Evolutionary conservation across 2,888 invertebrate genomes (phyloP).

Genomic region (Papilio gigon): DNA sequence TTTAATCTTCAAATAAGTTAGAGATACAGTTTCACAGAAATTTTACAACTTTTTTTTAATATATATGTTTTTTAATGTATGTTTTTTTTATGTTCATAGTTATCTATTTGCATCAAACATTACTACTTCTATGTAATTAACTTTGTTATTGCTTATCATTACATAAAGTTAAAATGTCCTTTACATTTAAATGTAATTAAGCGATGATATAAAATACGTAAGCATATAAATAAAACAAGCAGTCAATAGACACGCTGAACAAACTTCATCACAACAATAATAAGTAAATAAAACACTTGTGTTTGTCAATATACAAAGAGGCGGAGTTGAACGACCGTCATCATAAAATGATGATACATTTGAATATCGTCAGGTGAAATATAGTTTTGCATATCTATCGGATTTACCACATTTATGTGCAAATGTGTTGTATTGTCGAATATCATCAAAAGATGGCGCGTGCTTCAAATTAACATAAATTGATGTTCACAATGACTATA

Average conservation of each 20-base stretch:
- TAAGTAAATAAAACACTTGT: constrained; percentile 53
- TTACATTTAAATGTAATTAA: not conserved
- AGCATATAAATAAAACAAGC: constrained; percentile 42
- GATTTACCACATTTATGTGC: constrained; percentile 65
- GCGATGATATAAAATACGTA: too few species aligned
- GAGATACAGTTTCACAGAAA: too few species aligned
- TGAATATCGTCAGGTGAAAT: constrained; percentile 65
- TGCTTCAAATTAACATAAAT: constrained; percentile 51
- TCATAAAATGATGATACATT: constrained; percentile 65
- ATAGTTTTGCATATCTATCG: constrained; percentile 77
- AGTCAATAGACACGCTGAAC: constrained; percentile 39
- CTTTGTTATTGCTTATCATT: too few species aligned
- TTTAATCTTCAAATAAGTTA: too few species aligned
- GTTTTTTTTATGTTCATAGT: too few species aligned
- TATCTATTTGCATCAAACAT: too few species aligned
- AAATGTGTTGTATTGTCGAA: constrained; percentile 50
- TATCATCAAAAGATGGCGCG: constrained; percentile 46
- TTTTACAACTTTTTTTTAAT: too few species aligned
- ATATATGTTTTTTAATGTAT: too few species aligned
- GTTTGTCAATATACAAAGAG: constrained; percentile 58
- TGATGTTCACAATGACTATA: constrained; percentile 38
- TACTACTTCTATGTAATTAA: too few species aligned
- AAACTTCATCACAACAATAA: constrained; percentile 28
- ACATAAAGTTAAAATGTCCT: not conserved
- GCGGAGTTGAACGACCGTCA: constrained; percentile 66